Base-by-base conservation (phyloP, 2,888 invertebrate genomes). In the Ophioninae sp. region DNA sequence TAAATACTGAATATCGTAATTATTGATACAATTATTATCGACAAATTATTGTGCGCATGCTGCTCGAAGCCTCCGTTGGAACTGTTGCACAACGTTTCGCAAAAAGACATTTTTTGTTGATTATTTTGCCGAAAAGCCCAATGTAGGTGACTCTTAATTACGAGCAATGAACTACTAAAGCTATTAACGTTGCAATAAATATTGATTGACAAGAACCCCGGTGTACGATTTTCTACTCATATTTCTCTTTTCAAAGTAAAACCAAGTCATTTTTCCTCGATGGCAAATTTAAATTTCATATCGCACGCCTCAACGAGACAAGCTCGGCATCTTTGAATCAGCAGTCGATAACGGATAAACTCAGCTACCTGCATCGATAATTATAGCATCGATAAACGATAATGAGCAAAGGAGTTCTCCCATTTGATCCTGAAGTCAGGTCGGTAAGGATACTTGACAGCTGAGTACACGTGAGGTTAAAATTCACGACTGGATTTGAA, bases 1-100 rank as follows among this genome's bases (percentile, higher is more conserved):
- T 84, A 84, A 84, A 84, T 84, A 84, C 41, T 65, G 41, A 81
- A 79, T 74, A 81, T 50, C 50, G 44, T 80, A 41, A 81, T 41
- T 74, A 59, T 74, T 44, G 73, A 50, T 44, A 69, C 44, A 57
- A 64, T 57, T 41, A 74, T 59, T 37, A 78, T 78, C 64, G 74
- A 77, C 20, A 20, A 20, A 21, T 39, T 50, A 74, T 78, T 56
- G 62, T 83, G 30, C 74, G 65, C 41, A 61, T 74, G 67, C 62
- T 65, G 20, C 41, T 76, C 59, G 41, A 41, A 41, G 37, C 39
- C 41, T 59, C 21, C 21, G 56, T 65, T 30, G 7, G 21, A 56
- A 61, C 50, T 68, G 68, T 69, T 68, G 57, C 68, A 68, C 77
- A 44, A 65, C 2, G 7, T 44, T 69, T 13, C 30, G 7, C 30